Evolutionary conservation across 1,140 invertebrate species (phyloP).

Genomic region (Drosophila teissieri): DNA sequence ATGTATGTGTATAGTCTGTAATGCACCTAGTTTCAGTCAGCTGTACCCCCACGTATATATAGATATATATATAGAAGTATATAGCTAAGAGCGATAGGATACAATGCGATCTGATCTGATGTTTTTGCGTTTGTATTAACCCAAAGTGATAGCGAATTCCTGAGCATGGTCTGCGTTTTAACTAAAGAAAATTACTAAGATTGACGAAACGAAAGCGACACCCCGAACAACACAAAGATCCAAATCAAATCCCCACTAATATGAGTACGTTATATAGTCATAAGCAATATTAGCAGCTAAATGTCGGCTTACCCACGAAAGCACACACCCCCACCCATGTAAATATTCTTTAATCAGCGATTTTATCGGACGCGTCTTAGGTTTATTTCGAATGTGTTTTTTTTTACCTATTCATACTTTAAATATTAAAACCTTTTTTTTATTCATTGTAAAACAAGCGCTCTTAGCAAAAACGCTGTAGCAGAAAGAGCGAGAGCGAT

Average conservation of each 20-base stretch:
- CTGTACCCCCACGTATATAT: conserved; percentile 9
- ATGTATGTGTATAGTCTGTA: conserved; percentile 46
- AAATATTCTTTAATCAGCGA: conserved; percentile 73
- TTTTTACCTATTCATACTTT: conserved; percentile 45
- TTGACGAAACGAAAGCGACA: conserved; percentile 1
- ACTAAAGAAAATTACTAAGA: conserved; percentile 35
- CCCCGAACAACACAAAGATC: conserved; percentile 52
- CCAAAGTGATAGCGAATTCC: conserved; percentile 74
- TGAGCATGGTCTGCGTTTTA: conserved; percentile 68
- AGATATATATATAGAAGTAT: conserved; percentile 15
- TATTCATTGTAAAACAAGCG: conserved; percentile 20
- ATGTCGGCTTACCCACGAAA: conserved; percentile 44
- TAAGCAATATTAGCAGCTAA: conserved; percentile 80
- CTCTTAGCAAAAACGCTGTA: conserved; percentile 6
- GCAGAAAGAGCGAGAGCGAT: conserved; percentile 31
- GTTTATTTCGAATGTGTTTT: conserved; percentile 54
- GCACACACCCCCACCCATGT: conserved; percentile 40
- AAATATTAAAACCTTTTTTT: conserved; percentile 20
- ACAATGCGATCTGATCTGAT: conserved; percentile 9
- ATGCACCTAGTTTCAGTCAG: conserved; percentile 44
- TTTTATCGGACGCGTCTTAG: conserved; percentile 66
- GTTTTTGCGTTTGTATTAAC: conserved; percentile 45
- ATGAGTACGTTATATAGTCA: conserved; percentile 80
- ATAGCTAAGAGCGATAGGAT: conserved; percentile 16
- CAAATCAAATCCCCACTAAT: conserved; percentile 77